A percentile compares a stretch with the other conserved stretches of the same genome.
phyloP scores from a whole-genome alignment of 2,888 invertebrate genomes.

The Platycnemis pennipes region DNA sequence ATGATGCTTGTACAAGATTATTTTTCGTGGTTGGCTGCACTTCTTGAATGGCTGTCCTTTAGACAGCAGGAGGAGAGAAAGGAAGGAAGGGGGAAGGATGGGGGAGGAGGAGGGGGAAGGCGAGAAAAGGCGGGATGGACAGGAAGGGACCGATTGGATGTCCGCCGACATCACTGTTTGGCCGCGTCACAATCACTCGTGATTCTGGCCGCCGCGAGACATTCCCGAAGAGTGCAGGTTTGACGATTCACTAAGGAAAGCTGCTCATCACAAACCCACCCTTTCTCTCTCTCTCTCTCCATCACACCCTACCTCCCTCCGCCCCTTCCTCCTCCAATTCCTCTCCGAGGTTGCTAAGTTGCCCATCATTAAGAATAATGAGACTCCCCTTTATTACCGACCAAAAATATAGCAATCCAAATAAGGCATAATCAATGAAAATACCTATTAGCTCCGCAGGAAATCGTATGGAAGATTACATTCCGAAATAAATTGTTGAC shows the following conservation, averaged over 20 bases:
- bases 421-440: neutral
- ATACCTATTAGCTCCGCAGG: neutral
- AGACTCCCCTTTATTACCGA: neutral
- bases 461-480: neutral
- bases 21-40: too few relatives aligned
- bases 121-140: too few relatives aligned
- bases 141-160: neutral
- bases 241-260: neutral
- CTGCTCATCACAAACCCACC: neutral
- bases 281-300: neutral
- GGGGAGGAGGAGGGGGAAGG: neutral
- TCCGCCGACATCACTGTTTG: neutral
- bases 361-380: neutral
- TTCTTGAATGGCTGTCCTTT: too few relatives aligned
- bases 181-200: constrained; percentile 6
- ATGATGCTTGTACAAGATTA: too few relatives aligned
- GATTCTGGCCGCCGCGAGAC: neutral
- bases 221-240: neutral
- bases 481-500: too few relatives aligned
- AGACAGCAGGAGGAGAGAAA: too few relatives aligned
- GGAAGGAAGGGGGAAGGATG: neutral
- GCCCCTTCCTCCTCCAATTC: neutral
- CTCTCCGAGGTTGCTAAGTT: neutral
- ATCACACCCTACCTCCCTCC: neutral
- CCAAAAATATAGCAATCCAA: neutral